These are phyloP conservation scores for Myiopsitta monachus DNA, from an alignment of 2,113 vertebrate genomes.

Conservation along the genomic window DNA sequence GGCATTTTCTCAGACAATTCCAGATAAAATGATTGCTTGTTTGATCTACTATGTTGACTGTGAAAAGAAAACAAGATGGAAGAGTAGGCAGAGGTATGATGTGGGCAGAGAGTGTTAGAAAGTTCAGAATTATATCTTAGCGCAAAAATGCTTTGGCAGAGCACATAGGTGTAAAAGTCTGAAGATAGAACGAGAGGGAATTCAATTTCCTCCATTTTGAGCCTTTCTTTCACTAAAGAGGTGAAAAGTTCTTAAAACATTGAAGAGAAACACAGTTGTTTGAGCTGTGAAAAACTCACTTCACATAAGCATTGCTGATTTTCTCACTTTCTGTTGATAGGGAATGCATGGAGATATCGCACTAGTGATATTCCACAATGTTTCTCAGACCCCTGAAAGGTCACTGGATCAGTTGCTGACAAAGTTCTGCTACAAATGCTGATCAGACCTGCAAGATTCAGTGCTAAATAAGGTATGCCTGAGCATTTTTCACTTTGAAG, in stretches of 20 bases:
- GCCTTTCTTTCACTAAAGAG: constrained; percentile 29
- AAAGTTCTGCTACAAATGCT: constrained; percentile 7
- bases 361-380: constrained; percentile 1
- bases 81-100: background rate
- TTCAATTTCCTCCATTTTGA: constrained; percentile 32
- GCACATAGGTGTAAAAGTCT: constrained; percentile 35
- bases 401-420: background rate
- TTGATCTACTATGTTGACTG: background rate
- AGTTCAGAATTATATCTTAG: background rate
- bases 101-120: constrained; percentile 22
- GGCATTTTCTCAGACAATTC: background rate
- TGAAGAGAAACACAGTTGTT: constrained; percentile 38
- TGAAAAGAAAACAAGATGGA: constrained; percentile 40
- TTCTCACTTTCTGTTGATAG: constrained; percentile 48
- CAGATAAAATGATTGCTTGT: background rate
- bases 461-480: background rate
- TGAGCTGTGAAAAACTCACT: constrained; percentile 57
- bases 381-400: constrained; percentile 17
- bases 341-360: constrained; percentile 32
- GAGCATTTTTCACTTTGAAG: background rate
- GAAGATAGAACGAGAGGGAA: background rate
- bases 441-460: background rate
- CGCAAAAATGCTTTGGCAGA: constrained; percentile 53
- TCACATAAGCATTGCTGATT: constrained; percentile 39
- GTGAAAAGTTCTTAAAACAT: constrained; percentile 42